Percentiles rank a stretch among this genome's conserved stretches.
These are phyloP conservation scores for Scortum barcoo DNA, from an alignment of 2,113 vertebrate species.

Conservation along the genomic window DNA sequence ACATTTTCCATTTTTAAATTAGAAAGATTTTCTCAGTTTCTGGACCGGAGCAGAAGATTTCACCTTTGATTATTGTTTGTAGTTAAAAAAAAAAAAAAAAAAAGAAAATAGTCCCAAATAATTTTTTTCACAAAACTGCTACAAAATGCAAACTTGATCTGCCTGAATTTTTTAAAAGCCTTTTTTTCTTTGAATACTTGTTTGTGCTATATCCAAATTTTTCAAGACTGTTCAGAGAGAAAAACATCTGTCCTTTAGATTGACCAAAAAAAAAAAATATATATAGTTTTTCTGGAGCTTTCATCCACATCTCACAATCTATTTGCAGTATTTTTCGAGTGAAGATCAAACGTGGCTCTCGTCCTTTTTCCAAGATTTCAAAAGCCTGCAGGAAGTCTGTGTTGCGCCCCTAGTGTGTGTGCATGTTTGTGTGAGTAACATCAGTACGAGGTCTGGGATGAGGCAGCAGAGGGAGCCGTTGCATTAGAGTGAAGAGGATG, in stretches of 20 bases:
- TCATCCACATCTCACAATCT: neutral
- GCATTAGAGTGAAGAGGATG: constrained; percentile 44
- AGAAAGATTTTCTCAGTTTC: neutral
- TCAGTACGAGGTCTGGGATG: constrained; percentile 18
- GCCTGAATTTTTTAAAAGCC: neutral
- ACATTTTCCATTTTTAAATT: constrained; percentile 21
- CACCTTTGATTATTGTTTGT: too few relatives aligned
- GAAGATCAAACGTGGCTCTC: neutral
- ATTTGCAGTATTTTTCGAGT: neutral
- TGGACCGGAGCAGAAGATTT: constrained; percentile 11
- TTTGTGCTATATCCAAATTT: constrained; percentile 19
- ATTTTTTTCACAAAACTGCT: constrained; percentile 1
- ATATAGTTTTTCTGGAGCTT: neutral
- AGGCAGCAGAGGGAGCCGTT: constrained; percentile 81
- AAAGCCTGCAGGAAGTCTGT: constrained; percentile 21
- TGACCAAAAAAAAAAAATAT: neutral
- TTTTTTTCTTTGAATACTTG: neutral
- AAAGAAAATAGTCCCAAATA: too few relatives aligned
- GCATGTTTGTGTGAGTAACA: constrained; percentile 1
- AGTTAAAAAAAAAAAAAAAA: neutral
- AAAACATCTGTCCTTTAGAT: neutral
- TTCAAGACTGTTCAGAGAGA: neutral
- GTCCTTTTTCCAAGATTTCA: neutral
- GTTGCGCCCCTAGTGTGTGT: constrained; percentile 4
- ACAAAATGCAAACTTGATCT: constrained; percentile 3